phyloP scores from a whole-genome alignment of 2,797 vertebrate genomes.

The Mus spretus region DNA sequence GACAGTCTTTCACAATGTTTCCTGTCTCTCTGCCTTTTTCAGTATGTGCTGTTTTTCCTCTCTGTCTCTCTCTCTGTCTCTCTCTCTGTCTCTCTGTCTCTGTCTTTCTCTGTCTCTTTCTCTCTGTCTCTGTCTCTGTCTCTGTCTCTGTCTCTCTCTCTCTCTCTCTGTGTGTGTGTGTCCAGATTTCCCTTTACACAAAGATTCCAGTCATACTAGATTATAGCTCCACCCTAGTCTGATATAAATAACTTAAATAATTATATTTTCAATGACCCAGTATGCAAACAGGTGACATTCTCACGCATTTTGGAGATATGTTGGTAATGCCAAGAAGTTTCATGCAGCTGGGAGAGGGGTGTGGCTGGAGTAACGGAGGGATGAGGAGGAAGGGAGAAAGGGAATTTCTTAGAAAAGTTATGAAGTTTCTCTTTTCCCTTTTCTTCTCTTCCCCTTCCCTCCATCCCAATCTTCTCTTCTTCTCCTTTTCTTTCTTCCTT shows the following conservation, averaged over 20 bases:
- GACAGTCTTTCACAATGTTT: not conserved
- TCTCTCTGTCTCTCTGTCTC: not conserved
- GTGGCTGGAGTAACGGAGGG: not conserved
- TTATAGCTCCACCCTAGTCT: not conserved
- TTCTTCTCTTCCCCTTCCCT: not conserved
- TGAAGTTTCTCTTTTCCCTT: not conserved
- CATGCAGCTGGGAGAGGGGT: not conserved
- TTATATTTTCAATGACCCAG: not conserved
- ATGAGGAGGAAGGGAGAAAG: not conserved
- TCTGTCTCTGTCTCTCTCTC: not conserved
- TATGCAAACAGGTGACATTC: not conserved
- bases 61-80: not conserved
- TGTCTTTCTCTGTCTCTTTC: not conserved
- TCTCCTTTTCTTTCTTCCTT: not conserved
- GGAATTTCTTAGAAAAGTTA: constrained; percentile 6
- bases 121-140: not conserved
- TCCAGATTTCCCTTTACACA: not conserved
- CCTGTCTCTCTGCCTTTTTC: not conserved
- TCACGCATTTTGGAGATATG: not conserved
- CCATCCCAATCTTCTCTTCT: no score
- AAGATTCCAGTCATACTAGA: not conserved
- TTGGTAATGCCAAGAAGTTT: not conserved
- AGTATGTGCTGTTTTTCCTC: not conserved
- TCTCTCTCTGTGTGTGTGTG: not conserved
- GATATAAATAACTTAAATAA: constrained; percentile 30